These are phyloP conservation scores for Cyprinodon diabolis DNA, from an alignment of 2,797 vertebrate species.

Conservation along the genomic window DNA sequence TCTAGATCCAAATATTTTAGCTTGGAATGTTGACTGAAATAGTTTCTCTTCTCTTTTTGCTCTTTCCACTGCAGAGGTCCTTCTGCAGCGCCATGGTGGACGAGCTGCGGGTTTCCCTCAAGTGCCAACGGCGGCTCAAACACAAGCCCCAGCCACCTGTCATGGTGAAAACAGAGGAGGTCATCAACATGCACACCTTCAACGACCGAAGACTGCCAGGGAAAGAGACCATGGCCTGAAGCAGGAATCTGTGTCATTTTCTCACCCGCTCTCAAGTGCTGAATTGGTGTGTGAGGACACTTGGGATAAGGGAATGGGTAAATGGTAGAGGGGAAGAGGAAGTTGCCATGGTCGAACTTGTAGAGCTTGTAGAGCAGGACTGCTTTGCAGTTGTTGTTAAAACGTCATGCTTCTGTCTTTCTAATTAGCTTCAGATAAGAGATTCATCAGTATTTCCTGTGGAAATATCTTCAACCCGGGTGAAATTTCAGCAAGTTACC, in stretches of 20 bases:
- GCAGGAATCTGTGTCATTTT: conserved; percentile 62
- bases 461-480: conserved; percentile 98
- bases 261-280: conserved; percentile 53
- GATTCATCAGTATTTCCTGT: conserved; percentile 95
- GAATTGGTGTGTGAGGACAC: conserved; percentile 54
- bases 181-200: conserved; percentile 99
- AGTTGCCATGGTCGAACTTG: conserved; percentile 2
- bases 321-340: conserved; percentile 37
- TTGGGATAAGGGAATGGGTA: conserved; percentile 52
- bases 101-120: conserved; percentile 95
- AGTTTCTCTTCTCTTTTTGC: conserved; percentile 17
- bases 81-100: conserved; percentile 99
- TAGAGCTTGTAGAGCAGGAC: conserved; percentile 40
- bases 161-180: conserved; percentile 98
- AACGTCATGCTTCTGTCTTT: conserved; percentile 75
- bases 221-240: conserved; percentile 99
- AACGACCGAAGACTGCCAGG: conserved; percentile 99
- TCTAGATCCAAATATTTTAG: conserved; percentile 16
- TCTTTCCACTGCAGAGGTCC: conserved; percentile 85
- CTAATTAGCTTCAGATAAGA: conserved; percentile 85
- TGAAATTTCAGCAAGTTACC: conserved; percentile 95
- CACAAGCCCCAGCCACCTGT: conserved; percentile 96
- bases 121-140: conserved; percentile 97
- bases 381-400: conserved; percentile 46
- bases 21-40: conserved; percentile 32